A percentile compares a stretch with the other conserved stretches of the same genome.
phyloP scores from a whole-genome alignment of 2,113 vertebrate genomes.

The Sylvilagus bachmani region DNA sequence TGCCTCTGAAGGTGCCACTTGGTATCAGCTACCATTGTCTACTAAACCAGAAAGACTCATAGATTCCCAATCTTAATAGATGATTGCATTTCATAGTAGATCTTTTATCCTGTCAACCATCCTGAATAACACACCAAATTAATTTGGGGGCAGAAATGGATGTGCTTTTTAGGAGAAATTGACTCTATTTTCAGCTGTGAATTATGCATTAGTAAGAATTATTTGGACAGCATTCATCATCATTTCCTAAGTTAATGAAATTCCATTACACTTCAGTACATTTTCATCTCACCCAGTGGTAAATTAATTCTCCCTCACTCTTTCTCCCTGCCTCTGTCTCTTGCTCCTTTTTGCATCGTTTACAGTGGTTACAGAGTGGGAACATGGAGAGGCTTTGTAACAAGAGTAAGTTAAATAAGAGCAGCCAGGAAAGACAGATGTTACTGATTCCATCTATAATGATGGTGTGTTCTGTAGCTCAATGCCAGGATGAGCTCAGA shows the following conservation, averaged over 20 bases:
- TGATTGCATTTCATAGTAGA: slow-evolving; percentile 80
- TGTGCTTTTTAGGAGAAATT: slow-evolving; percentile 80
- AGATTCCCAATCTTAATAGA: slow-evolving; percentile 80
- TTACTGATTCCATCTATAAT: slow-evolving; percentile 50
- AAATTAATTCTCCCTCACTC: slow-evolving; percentile 79
- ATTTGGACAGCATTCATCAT: slow-evolving; percentile 83
- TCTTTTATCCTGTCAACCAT: slow-evolving; percentile 81
- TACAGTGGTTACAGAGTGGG: slow-evolving; percentile 70
- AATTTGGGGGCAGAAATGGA: slow-evolving; percentile 82
- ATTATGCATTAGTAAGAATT: slow-evolving; percentile 82
- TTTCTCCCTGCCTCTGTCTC: slow-evolving; percentile 72
- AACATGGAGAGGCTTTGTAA: slow-evolving; percentile 62
- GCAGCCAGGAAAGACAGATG: slow-evolving; percentile 70
- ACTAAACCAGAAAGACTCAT: slow-evolving; percentile 79
- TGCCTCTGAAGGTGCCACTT: slow-evolving; percentile 84
- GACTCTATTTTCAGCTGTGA: slow-evolving; percentile 82
- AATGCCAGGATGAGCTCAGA: background rate
- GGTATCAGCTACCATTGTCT: slow-evolving; percentile 81
- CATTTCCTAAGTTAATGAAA: slow-evolving; percentile 78
- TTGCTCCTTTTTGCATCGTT: slow-evolving; percentile 74
- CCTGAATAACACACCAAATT: slow-evolving; percentile 76
- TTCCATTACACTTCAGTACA: slow-evolving; percentile 74
- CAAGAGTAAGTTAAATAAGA: slow-evolving; percentile 70
- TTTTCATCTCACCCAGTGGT: slow-evolving; percentile 78
- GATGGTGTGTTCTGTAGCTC: slow-evolving; percentile 28